A percentile compares a stretch with the other conserved stretches of the same genome.
These are phyloP conservation scores for Nixonia krombeini DNA, from an alignment of 1,140 invertebrate genomes.

Conservation along the genomic window DNA sequence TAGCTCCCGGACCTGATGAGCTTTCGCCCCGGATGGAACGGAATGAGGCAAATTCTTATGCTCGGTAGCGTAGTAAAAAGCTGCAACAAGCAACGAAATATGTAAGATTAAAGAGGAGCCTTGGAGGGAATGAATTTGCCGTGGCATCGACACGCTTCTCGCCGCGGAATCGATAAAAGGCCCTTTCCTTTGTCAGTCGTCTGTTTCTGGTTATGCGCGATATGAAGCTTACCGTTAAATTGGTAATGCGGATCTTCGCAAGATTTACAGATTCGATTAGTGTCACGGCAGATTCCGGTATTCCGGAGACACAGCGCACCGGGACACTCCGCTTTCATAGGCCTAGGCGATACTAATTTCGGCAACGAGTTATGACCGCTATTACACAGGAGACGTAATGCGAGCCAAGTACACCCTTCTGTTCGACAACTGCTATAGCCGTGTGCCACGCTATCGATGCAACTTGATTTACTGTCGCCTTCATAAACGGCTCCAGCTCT, in stretches of 20 bases:
- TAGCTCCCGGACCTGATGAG: too few species aligned
- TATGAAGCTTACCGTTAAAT: too few species aligned
- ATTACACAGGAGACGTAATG: slow-evolving; percentile 50
- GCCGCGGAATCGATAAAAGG: too few species aligned
- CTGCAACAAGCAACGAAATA: too few species aligned
- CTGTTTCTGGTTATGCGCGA: too few species aligned
- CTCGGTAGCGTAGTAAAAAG: too few species aligned
- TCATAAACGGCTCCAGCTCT: slow-evolving; percentile 43
- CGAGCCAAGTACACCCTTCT: slow-evolving; percentile 4
- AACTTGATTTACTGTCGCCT: slow-evolving; percentile 56
- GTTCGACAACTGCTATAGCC: slow-evolving; percentile 7
- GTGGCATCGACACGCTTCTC: too few species aligned
- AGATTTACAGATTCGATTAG: slow-evolving; percentile 66
- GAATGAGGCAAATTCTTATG: too few species aligned
- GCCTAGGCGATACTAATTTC: slow-evolving; percentile 65
- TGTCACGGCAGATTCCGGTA: slow-evolving; percentile 50
- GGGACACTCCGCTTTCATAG: slow-evolving; percentile 44
- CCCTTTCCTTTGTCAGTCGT: too few species aligned
- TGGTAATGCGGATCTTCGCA: slow-evolving; percentile 23
- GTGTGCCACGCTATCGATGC: slow-evolving; percentile 50
- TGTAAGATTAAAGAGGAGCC: too few species aligned
- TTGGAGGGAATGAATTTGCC: too few species aligned
- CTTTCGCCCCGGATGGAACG: too few species aligned
- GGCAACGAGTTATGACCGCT: slow-evolving; percentile 55
- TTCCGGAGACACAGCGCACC: slow-evolving; percentile 35